These are phyloP conservation scores for Ladona fulva DNA, from an alignment of 1,140 invertebrate species.

Conservation along the genomic window DNA sequence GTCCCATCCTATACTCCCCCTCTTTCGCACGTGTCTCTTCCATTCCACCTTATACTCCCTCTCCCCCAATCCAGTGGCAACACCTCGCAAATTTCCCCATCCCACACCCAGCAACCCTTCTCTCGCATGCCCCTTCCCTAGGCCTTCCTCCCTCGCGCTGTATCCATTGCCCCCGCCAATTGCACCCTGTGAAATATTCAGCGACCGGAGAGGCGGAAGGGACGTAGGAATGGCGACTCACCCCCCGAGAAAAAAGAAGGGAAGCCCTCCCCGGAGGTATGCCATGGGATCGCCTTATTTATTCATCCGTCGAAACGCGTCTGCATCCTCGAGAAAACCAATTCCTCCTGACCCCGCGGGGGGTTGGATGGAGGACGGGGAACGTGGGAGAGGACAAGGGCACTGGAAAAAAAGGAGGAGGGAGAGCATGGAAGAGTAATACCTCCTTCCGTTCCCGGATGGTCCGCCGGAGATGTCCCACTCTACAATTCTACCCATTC, in stretches of 20 bases:
- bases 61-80: no score
- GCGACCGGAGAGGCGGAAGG: background rate
- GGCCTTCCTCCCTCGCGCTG: background rate
- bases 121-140: background rate
- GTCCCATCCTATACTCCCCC: background rate
- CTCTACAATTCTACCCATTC: background rate
- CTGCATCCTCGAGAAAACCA: constrained; percentile 3
- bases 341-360: background rate
- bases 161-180: background rate
- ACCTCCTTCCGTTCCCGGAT: background rate
- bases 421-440: background rate
- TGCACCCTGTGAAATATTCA: background rate
- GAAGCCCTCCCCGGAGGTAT: background rate
- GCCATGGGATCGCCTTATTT: background rate
- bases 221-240: background rate
- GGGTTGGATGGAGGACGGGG: background rate
- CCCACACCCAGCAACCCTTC: background rate
- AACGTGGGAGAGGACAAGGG: background rate
- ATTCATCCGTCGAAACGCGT: constrained; percentile 2
- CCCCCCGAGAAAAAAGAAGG: no score
- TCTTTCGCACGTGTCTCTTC: background rate
- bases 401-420: background rate
- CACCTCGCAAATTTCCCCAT: no score
- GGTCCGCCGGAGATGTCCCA: background rate
- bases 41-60: background rate